phyloP scores from a whole-genome alignment of 2,797 vertebrate genomes.

The Benthosema pterotum region DNA sequence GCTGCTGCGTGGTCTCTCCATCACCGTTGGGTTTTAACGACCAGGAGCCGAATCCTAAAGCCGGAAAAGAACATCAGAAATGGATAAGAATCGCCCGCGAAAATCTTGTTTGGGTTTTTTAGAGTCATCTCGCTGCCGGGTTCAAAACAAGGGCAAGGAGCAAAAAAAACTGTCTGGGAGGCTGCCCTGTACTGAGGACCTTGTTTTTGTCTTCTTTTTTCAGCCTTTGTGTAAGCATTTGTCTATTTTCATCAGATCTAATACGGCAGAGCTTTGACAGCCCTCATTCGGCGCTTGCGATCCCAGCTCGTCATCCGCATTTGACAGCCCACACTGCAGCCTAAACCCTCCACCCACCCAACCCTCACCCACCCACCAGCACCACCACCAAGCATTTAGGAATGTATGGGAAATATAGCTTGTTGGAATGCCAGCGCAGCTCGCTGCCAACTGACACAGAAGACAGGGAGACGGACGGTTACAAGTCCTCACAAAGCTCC shows the following conservation, averaged over 20 bases:
- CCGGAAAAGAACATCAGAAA: conserved; percentile 52
- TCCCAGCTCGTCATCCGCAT: conserved; percentile 57
- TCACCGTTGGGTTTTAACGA: conserved; percentile 37
- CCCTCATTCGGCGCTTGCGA: conserved; percentile 67
- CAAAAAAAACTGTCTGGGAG: conserved; percentile 50
- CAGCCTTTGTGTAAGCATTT: conserved; percentile 52
- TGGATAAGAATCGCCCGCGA: conserved; percentile 8
- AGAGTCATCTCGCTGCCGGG: conserved; percentile 37
- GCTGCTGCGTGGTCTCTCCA: conserved; percentile 3
- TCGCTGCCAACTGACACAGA: conserved; percentile 51
- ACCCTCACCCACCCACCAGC: not conserved
- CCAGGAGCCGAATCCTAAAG: conserved; percentile 24
- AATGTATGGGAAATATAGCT: conserved; percentile 75
- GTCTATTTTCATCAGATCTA: conserved; percentile 51
- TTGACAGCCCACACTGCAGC: conserved; percentile 64
- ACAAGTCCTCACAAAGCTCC: conserved; percentile 35
- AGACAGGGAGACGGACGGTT: conserved; percentile 41
- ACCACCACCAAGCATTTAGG: conserved; percentile 56
- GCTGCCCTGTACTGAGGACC: conserved; percentile 34
- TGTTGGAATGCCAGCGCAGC: conserved; percentile 62
- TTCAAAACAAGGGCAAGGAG: conserved; percentile 50
- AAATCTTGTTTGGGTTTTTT: conserved; percentile 50
- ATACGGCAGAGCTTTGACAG: conserved; percentile 66
- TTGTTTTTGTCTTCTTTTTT: conserved; percentile 13
- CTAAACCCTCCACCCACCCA: conserved; percentile 15